These are phyloP conservation scores for Holothuria scabra DNA, from an alignment of 53 echinoderm and acorn worm species.

Conservation along the genomic window DNA sequence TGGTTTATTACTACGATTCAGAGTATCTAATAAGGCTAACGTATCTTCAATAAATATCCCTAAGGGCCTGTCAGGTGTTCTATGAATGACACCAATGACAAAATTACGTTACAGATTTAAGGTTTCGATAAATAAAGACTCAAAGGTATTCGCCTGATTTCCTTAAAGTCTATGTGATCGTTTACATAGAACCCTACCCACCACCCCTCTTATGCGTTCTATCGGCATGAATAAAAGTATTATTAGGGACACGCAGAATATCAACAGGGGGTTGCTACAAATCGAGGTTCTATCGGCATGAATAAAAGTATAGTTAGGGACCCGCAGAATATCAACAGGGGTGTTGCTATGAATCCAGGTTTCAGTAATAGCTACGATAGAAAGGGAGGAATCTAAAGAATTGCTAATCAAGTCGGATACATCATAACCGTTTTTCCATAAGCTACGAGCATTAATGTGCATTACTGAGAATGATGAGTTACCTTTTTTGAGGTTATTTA, in stretches of 20 bases:
- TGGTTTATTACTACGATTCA: too few species aligned
- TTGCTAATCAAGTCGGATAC: not conserved
- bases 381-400: not conserved
- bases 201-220: not conserved
- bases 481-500: too few species aligned
- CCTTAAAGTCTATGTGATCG: not conserved
- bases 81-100: not conserved
- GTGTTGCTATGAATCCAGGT: not conserved
- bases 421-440: conserved; percentile 2
- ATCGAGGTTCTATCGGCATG: not conserved
- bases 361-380: not conserved
- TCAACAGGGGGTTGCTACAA: not conserved
- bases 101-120: not conserved
- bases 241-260: not conserved
- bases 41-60: too few species aligned
- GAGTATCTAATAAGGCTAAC: too few species aligned
- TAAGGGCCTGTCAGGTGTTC: not conserved
- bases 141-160: not conserved
- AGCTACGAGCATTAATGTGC: conserved; percentile 9
- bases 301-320: not conserved
- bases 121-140: conserved; percentile 1
- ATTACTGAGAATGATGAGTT: not conserved
- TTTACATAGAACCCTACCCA: conserved; percentile 3
- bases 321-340: not conserved
- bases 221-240: not conserved